These are phyloP conservation scores for Polietes domitor DNA, from an alignment of 2,888 invertebrate species.

Conservation along the genomic window DNA sequence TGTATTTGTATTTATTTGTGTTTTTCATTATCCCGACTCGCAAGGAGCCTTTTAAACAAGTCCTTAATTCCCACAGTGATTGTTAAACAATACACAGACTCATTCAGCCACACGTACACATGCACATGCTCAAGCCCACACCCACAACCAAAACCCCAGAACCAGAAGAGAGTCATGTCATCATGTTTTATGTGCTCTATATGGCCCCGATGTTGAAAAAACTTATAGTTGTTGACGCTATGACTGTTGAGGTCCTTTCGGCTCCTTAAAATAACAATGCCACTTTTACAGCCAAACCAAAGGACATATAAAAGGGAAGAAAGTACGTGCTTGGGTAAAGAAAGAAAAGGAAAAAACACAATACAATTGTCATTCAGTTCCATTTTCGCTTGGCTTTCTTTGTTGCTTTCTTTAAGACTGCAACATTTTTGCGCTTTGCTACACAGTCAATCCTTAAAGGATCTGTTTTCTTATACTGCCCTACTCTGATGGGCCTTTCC, in stretches of 20 bases:
- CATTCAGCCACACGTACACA: neutral
- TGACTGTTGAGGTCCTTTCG: slow-evolving; percentile 20
- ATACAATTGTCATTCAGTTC: neutral
- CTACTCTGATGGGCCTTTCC: too few relatives aligned
- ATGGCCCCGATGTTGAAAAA: neutral
- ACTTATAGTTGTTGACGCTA: neutral
- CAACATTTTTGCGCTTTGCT: neutral
- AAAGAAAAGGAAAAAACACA: neutral
- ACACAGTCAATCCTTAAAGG: neutral
- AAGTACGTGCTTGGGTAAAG: slow-evolving; percentile 8
- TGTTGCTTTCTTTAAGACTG: neutral
- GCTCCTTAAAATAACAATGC: slow-evolving; percentile 24
- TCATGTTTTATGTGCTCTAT: slow-evolving; percentile 14
- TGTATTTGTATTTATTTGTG: slow-evolving; percentile 12
- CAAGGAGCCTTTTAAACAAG: slow-evolving; percentile 8
- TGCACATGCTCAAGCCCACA: neutral
- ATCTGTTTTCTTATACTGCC: neutral
- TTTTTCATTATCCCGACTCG: slow-evolving; percentile 15
- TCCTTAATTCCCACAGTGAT: slow-evolving; percentile 43
- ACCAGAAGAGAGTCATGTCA: slow-evolving; percentile 8
- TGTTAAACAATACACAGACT: slow-evolving; percentile 18
- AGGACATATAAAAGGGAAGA: neutral
- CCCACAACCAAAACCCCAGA: neutral
- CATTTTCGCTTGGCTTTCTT: slow-evolving; percentile 8
- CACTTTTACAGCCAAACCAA: neutral